Conservation (phyloP, 2,113 vertebrate genomes). For the Zingel zingel region DNA sequence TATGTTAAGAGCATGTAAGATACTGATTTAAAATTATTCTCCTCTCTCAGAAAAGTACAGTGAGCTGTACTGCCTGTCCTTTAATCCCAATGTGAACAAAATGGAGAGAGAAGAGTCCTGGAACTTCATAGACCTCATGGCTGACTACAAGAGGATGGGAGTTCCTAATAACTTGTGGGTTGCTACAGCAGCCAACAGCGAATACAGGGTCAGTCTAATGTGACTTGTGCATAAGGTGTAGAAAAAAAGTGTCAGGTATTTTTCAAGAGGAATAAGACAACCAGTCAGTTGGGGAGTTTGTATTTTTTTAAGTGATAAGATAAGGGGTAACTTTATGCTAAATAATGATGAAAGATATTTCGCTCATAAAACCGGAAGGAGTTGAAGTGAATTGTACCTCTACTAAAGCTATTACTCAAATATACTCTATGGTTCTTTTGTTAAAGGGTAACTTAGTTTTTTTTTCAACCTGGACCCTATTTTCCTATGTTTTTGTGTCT, state of each 20-base stretch:
- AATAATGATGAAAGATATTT: neutral
- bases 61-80: slow-evolving; percentile 96
- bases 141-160: slow-evolving; percentile 94
- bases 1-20: neutral
- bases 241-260: neutral
- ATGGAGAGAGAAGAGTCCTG: slow-evolving; percentile 93
- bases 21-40: neutral
- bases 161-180: slow-evolving; percentile 93
- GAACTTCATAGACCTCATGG: slow-evolving; percentile 87
- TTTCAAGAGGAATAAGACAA: neutral
- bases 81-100: slow-evolving; percentile 93
- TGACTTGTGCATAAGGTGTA: neutral
- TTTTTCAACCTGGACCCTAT: no score
- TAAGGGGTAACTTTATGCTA: neutral
- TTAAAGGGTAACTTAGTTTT: no score
- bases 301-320: neutral
- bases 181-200: slow-evolving; percentile 90
- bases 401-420: neutral
- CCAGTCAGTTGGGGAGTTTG: neutral
- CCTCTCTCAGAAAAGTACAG: slow-evolving; percentile 89
- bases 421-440: neutral
- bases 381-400: neutral
- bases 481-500: no score
- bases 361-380: neutral
- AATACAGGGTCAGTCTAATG: slow-evolving; percentile 89